Evolutionary conservation across 2,888 invertebrate genomes (phyloP).

Genomic region (Tryphoninae sp.): DNA sequence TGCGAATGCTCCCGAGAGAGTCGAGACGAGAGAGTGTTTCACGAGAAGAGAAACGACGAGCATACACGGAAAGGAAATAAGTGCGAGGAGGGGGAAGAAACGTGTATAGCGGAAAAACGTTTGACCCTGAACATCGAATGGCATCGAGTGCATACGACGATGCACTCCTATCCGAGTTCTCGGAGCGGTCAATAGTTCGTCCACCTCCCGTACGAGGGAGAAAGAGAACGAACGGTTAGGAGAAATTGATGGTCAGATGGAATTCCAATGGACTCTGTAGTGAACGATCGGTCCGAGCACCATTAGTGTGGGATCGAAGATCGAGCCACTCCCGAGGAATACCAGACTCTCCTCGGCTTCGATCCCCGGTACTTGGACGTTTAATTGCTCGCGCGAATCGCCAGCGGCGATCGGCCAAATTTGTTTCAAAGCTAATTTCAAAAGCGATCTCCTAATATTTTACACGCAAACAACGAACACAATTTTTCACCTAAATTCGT

Average conservation of each 20-base stretch:
- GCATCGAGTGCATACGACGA: conserved; percentile 31
- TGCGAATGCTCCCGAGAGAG: not conserved
- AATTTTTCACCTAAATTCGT: no score
- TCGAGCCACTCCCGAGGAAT: conserved; percentile 34
- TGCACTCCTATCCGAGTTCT: conserved; percentile 36
- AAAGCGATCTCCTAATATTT: no score
- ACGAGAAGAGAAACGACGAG: conserved; percentile 1
- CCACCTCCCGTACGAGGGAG: conserved; percentile 24
- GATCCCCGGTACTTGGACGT: not conserved
- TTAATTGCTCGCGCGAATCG: conserved; percentile 33
- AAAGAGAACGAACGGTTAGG: conserved; percentile 20
- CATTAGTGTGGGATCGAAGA: conserved; percentile 34
- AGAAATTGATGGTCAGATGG: conserved; percentile 48
- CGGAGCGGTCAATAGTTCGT: conserved; percentile 53
- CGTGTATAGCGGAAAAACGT: conserved; percentile 44
- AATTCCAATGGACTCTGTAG: conserved; percentile 47
- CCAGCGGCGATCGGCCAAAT: not conserved
- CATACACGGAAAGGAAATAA: not conserved
- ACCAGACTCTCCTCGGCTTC: no score
- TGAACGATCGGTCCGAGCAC: conserved; percentile 37
- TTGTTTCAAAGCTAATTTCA: no score
- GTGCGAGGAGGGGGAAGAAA: conserved; percentile 18
- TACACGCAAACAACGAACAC: no score
- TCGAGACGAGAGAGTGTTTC: conserved; percentile 6
- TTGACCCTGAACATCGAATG: conserved; percentile 47